Evolutionary conservation across 2,888 invertebrate species (phyloP).

Genomic region (Argynnis bischoffii): DNA sequence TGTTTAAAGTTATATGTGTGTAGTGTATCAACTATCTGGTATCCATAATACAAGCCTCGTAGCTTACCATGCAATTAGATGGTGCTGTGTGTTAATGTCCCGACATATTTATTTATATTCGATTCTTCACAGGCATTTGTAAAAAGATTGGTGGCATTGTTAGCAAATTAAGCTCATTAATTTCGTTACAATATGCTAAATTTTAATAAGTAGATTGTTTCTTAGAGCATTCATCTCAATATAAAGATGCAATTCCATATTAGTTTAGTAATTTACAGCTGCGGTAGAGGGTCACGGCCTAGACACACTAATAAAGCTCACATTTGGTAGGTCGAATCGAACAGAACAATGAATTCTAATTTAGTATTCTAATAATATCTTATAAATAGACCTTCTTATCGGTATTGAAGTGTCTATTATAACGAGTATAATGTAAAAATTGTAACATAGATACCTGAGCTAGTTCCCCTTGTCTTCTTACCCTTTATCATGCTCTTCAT

Average conservation of each 20-base stretch:
- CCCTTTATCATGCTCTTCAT: not conserved
- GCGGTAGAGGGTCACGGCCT: constrained; percentile 3
- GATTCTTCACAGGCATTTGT: too few species aligned
- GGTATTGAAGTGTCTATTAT: not conserved
- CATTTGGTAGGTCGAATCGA: constrained; percentile 6
- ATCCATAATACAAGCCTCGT: too few species aligned
- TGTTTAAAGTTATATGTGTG: too few species aligned
- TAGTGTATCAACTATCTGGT: too few species aligned
- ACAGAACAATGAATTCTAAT: constrained; percentile 1
- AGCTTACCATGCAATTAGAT: too few species aligned
- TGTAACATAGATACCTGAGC: too few species aligned
- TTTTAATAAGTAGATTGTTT: not conserved
- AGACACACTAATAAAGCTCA: constrained; percentile 6
- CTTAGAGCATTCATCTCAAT: constrained; percentile 17
- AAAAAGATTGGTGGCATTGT: constrained; percentile 1
- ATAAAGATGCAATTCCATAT: constrained; percentile 8
- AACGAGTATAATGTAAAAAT: too few species aligned
- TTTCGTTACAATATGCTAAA: constrained; percentile 12
- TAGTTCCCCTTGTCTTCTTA: not conserved
- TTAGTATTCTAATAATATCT: not conserved
- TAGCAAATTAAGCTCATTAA: constrained; percentile 8
- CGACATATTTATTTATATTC: too few species aligned
- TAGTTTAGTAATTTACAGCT: constrained; percentile 10
- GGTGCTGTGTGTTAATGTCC: too few species aligned
- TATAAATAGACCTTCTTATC: not conserved